Base-by-base conservation (phyloP, 2,888 invertebrate genomes). In the Hypena proboscidalis region DNA sequence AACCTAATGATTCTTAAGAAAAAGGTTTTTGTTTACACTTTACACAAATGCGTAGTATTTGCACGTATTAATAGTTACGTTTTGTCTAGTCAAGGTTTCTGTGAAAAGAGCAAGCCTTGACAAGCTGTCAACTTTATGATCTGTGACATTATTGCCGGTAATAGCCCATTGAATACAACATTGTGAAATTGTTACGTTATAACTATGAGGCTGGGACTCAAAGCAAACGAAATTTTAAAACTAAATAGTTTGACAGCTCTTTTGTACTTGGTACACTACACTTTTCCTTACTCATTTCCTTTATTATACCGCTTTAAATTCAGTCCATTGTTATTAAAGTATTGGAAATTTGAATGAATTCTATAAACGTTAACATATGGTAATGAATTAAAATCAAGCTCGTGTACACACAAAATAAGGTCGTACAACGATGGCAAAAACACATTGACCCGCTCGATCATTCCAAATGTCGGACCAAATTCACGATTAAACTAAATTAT, bases 141-240 rank as follows among this genome's bases (percentile, higher is more conserved):
- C 54, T 44, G 35, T 27, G 53, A 55, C 51, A 62, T 65, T 66
- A 59, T 59, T 49, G 45, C 50, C 49, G 63, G 67, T 70, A 66
- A 73, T 65, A 62, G 53, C 69, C 68, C 49, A 69, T 74, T 66
- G 58, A 74, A 65, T 59, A 58, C 50, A 61, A 62, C 61, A 60
- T 58, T 65, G 60, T 70, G 56, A 39, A 60, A 54, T 47, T 51
- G 39, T 65, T 61, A 54, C 58, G 44, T 51, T 40, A 46, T 23
- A 27, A 25, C 10, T 13, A 32, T 6, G 8, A 4, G 8, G 5
- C 14, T 15, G 1, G 9, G n/a, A n/a, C n/a, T n/a, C 13, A 14
- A 13, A 13, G 3, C 3, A 2, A 33, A 4, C 14, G 15, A 7
- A 3, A 7, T 14, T 4, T 23, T 15, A 10, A 23, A 33, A 23